Conservation (phyloP, 2,797 vertebrate species). For the Melopsittacus undulatus region DNA sequence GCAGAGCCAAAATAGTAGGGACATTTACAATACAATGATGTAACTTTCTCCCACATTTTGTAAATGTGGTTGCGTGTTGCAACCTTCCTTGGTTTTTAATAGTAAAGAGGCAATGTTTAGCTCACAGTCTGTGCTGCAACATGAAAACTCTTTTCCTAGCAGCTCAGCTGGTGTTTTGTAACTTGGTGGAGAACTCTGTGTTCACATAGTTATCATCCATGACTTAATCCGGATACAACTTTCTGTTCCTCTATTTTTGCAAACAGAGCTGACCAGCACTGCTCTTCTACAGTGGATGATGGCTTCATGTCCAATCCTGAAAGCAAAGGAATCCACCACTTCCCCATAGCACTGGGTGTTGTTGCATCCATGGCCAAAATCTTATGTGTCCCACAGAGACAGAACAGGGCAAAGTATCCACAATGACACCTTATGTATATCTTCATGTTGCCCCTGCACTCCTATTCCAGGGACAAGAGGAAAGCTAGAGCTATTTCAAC, state of each 20-base stretch:
- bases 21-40: conserved; percentile 50
- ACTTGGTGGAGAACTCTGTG: conserved; percentile 4
- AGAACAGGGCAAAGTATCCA: not conserved
- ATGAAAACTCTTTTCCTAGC: not conserved
- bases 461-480: not conserved
- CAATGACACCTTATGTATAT: not conserved
- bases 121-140: not conserved
- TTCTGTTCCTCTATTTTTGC: conserved; percentile 56
- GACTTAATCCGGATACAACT: not conserved
- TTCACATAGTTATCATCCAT: not conserved
- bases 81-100: conserved; percentile 41
- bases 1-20: not conserved
- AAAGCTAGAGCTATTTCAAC: not conserved
- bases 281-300: not conserved
- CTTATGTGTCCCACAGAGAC: fast-evolving
- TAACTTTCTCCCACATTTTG: conserved; percentile 48
- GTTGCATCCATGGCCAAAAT: not conserved
- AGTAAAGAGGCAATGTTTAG: not conserved
- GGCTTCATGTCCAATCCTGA: not conserved
- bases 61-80: conserved; percentile 42
- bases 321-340: not conserved
- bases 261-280: not conserved
- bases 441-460: not conserved
- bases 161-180: conserved; percentile 44
- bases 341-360: not conserved